Evolutionary conservation across 1,140 invertebrate species (phyloP).

Genomic region (Eulimnadia texana): DNA sequence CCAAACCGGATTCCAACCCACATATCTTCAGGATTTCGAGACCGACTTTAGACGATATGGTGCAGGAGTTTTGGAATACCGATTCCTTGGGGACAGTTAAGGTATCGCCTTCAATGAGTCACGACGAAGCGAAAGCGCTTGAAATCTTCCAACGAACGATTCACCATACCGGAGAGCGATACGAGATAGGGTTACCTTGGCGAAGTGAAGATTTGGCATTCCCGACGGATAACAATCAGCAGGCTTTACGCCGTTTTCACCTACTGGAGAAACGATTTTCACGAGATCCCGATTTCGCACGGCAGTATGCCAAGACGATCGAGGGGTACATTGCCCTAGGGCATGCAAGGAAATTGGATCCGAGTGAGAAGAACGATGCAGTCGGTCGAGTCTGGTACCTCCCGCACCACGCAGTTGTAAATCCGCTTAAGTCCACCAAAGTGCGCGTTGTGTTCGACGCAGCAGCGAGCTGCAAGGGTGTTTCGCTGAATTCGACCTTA

Average conservation of each 20-base stretch:
- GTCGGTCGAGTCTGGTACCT: conserved; percentile 9
- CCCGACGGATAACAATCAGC: neutral
- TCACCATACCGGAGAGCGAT: neutral
- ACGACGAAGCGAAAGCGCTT: neutral
- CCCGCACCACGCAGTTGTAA: neutral
- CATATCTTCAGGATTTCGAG: no score
- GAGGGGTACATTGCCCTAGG: neutral
- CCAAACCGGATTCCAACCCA: no score
- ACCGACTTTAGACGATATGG: neutral
- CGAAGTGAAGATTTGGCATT: neutral
- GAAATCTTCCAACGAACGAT: conserved; percentile 12
- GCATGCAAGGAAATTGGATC: neutral
- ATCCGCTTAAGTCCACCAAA: neutral
- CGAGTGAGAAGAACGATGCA: neutral
- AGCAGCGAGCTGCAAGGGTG: neutral
- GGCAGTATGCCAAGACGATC: neutral
- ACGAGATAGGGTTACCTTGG: conserved; percentile 7
- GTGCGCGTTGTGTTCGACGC: conserved; percentile 7
- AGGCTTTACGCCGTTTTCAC: neutral
- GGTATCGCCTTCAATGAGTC: neutral
- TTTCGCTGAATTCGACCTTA: conserved; percentile 2
- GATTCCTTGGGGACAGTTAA: neutral
- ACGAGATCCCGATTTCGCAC: neutral
- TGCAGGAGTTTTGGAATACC: neutral
- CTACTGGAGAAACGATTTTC: neutral